Evolutionary conservation across 2,888 invertebrate species (phyloP), one percentile per base, ranked within the genome.

Genomic region (Piscicola geometra): DNA sequence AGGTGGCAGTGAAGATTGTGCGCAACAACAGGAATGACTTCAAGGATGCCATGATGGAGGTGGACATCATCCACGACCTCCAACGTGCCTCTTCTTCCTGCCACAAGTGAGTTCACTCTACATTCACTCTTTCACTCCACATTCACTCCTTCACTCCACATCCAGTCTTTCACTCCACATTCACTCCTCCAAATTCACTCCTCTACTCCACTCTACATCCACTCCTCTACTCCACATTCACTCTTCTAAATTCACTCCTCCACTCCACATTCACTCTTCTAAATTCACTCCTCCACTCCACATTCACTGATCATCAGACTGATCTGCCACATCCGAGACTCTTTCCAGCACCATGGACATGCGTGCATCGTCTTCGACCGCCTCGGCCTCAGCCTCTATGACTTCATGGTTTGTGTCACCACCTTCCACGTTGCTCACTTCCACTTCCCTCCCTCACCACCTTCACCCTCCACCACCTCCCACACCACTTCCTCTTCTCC

Each of bases 1-100:
- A 79, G 67, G 81, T 85, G 69, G 99, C 99, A 84, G 88, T 99
- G 86, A 99, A 99, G 88, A 95, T 99, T 81, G 99, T 99, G 83
- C 99, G 99, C 88, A 99, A 98, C 88, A 97, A 99, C 80, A 95
- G 95, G 86, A 99, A 99, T 88, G 99, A 99, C 87, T 90, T 98
- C 85, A 98, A 99, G 88, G 99, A 99, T 82, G 99, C 99, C 81
- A 96, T 94, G 88, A 88, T 99, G 84, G 99, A 99, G 88, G 98
- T 99, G 81, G 97, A 97, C 87, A 98, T 97, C 75, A 89, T 99
- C 86, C 94, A 98, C 87, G 97, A 96, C 87, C 90, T 99, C 82
- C 91, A 93, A 79, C 92, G 92, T 83, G 92, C 92, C 85, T 98
- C 99, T 89, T 94, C 96, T 72, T 91, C 92, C 82, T 92, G 93